phyloP scores from a whole-genome alignment of 2,113 vertebrate species.

The Morone saxatilis region DNA sequence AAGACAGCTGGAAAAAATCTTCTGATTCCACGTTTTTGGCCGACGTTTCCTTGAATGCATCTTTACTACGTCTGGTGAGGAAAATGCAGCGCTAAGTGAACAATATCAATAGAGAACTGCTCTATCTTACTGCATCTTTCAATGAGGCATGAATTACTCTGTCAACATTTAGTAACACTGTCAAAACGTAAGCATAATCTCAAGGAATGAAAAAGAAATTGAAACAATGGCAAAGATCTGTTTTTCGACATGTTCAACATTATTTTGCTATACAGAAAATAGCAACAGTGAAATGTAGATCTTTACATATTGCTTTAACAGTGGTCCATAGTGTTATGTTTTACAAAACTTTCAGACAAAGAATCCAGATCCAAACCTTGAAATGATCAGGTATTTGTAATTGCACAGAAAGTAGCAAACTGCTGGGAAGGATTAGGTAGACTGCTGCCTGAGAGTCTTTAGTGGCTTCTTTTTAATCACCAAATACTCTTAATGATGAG shows the following conservation, averaged over 20 bases:
- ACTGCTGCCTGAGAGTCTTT: conserved; percentile 36
- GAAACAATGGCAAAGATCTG: neutral
- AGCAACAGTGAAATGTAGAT: conserved; percentile 7
- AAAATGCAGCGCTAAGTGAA: conserved; percentile 31
- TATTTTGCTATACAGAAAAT: neutral
- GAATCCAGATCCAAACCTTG: conserved; percentile 14
- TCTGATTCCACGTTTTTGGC: conserved; percentile 70
- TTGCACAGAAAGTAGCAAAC: conserved; percentile 14
- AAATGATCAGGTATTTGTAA: conserved; percentile 18
- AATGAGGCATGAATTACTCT: neutral
- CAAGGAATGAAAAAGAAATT: conserved; percentile 48
- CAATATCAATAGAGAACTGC: neutral
- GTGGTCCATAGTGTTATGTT: conserved; percentile 28
- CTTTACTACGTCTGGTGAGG: neutral
- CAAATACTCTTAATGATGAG: conserved; percentile 9
- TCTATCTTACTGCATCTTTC: conserved; percentile 12
- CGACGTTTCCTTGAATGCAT: conserved; percentile 37
- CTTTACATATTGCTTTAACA: conserved; percentile 66
- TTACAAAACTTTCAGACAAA: conserved; percentile 17
- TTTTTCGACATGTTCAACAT: conserved; percentile 20
- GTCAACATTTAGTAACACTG: conserved; percentile 34
- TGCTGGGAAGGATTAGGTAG: conserved; percentile 17
- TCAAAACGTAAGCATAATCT: conserved; percentile 26
- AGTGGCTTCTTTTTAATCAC: conserved; percentile 27
- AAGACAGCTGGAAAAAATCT: conserved; percentile 62